A percentile compares a stretch with the other conserved stretches of the same genome.
phyloP scores from a whole-genome alignment of 2,113 vertebrate genomes.

The Caloenas nicobarica region DNA sequence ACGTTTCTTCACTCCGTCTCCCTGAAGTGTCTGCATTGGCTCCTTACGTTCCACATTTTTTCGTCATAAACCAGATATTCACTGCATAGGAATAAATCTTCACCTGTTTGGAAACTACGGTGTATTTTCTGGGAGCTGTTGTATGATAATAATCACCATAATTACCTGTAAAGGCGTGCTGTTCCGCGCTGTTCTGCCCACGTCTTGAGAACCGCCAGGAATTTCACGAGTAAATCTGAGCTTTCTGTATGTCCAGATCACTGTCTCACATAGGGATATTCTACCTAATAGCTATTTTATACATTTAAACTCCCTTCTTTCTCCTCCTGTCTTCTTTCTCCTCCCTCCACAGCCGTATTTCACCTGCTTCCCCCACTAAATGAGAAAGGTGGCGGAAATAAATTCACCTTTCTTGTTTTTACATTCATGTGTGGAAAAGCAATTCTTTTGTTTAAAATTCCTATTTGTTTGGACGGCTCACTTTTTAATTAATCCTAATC shows the following conservation, averaged over 20 bases:
- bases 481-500: conserved; percentile 61
- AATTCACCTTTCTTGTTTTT: not conserved
- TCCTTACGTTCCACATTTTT: not conserved
- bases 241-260: not conserved
- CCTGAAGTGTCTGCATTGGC: not conserved
- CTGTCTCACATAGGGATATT: not conserved
- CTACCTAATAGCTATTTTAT: not conserved
- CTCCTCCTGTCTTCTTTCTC: not conserved
- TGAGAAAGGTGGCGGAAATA: not conserved
- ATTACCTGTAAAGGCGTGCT: not conserved
- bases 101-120: not conserved
- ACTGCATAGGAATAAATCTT: not conserved
- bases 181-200: not conserved
- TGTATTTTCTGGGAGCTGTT: not conserved
- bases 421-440: not conserved
- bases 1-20: not conserved
- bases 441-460: conserved; percentile 1
- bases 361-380: not conserved
- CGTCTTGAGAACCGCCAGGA: not conserved
- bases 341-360: not conserved
- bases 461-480: not conserved
- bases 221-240: not conserved
- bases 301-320: not conserved
- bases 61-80: not conserved
- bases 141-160: not conserved